A percentile compares a stretch with the other conserved stretches of the same genome.
These are phyloP conservation scores for Dichetophora obliterata DNA, from an alignment of 2,888 invertebrate genomes.

Conservation along the genomic window DNA sequence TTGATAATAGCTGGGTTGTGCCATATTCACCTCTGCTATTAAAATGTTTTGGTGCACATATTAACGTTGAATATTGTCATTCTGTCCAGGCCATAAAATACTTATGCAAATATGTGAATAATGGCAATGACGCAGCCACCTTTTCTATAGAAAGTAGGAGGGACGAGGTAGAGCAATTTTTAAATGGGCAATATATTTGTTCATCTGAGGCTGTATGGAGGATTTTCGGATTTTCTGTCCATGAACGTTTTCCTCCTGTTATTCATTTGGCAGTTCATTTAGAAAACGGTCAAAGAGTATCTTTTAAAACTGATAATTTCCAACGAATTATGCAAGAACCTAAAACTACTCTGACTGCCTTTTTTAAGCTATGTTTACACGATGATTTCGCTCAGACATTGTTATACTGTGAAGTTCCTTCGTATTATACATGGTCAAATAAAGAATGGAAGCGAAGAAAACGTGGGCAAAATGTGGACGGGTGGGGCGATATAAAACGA, in stretches of 20 bases:
- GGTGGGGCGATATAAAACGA: background rate
- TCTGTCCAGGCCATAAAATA: background rate
- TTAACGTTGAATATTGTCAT: background rate
- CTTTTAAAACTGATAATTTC: background rate
- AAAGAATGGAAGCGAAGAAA: background rate
- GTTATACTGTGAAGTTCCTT: background rate
- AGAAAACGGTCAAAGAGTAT: background rate
- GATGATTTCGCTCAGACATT: background rate
- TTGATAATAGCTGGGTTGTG: background rate
- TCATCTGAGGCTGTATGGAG: slow-evolving; percentile 3
- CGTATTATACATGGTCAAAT: background rate
- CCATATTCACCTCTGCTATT: background rate
- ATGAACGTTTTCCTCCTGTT: background rate
- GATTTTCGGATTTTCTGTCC: background rate
- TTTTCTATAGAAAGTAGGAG: too few species aligned
- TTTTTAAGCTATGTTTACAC: background rate
- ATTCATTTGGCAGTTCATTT: too few species aligned
- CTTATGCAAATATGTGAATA: too few species aligned
- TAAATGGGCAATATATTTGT: background rate
- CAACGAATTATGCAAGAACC: background rate
- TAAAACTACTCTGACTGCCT: background rate
- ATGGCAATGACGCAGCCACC: too few species aligned
- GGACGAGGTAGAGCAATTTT: too few species aligned
- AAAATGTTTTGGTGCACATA: background rate
- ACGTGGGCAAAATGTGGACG: too few species aligned